Percentiles rank a stretch among this genome's conserved stretches.
phyloP scores from a whole-genome alignment of 2,888 invertebrate genomes.

The Drosophila planitibia region DNA sequence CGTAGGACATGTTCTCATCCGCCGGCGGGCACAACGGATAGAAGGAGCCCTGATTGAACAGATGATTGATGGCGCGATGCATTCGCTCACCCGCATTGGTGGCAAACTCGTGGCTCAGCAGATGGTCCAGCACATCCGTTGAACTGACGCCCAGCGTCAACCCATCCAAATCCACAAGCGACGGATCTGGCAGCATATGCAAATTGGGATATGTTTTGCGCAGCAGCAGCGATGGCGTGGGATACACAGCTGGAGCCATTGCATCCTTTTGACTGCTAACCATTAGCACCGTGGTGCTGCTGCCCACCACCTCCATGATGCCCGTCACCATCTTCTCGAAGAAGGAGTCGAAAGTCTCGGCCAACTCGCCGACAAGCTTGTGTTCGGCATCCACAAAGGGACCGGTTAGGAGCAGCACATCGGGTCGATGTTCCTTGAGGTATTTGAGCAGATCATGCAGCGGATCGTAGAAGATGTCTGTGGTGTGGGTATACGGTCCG shows the following conservation, averaged over 20 bases:
- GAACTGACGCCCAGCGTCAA: slow-evolving; percentile 92
- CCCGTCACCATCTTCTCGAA: slow-evolving; percentile 90
- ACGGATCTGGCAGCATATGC: slow-evolving; percentile 92
- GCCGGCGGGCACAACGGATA: slow-evolving; percentile 93
- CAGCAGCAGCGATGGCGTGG: slow-evolving; percentile 91
- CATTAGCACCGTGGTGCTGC: slow-evolving; percentile 90
- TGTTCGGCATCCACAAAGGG: slow-evolving; percentile 93
- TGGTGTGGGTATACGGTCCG: slow-evolving; percentile 93
- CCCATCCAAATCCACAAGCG: slow-evolving; percentile 91
- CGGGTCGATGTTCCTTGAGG: slow-evolving; percentile 89
- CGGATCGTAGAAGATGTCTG: slow-evolving; percentile 92
- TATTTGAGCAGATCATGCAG: slow-evolving; percentile 91
- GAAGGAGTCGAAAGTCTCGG: slow-evolving; percentile 90
- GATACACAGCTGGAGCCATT: slow-evolving; percentile 92
- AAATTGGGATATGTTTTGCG: slow-evolving; percentile 88
- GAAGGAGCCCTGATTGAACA: slow-evolving; percentile 91
- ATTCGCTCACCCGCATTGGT: slow-evolving; percentile 89
- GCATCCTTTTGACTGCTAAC: slow-evolving; percentile 92
- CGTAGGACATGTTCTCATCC: slow-evolving; percentile 88
- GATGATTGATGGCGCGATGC: slow-evolving; percentile 90
- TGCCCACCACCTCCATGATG: slow-evolving; percentile 88
- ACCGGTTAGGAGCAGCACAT: slow-evolving; percentile 93
- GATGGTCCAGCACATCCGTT: slow-evolving; percentile 93
- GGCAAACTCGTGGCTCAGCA: slow-evolving; percentile 92
- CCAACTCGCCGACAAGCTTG: slow-evolving; percentile 88